A percentile compares a stretch with the other conserved stretches of the same genome.
Conservation (phyloP, 2,888 invertebrate genomes). For the Drosophila nigritarsus region DNA sequence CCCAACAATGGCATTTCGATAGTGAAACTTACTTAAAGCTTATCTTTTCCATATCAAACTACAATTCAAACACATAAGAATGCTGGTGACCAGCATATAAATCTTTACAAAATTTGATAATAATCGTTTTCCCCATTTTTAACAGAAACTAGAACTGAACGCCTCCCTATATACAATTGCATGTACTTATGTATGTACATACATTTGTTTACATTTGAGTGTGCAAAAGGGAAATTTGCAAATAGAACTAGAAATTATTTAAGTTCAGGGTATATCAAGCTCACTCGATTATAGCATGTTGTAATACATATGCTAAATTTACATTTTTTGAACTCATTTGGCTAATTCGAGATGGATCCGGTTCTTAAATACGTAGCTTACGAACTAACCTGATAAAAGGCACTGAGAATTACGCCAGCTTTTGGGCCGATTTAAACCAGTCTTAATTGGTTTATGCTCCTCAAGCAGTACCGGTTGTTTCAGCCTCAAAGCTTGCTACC, state of each 20-base stretch:
- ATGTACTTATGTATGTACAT: no score
- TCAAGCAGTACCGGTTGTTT: background rate
- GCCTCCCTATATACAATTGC: no score
- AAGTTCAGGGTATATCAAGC: background rate
- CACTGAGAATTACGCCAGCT: background rate
- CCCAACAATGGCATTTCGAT: conserved; percentile 1
- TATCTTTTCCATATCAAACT: background rate
- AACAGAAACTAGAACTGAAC: background rate
- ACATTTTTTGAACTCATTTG: background rate
- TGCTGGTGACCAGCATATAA: background rate
- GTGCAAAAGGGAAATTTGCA: background rate
- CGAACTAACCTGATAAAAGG: background rate
- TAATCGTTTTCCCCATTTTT: background rate
- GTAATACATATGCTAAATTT: background rate
- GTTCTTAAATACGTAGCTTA: background rate
- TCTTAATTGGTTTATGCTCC: background rate
- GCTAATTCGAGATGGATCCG: background rate
- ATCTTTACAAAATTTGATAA: background rate
- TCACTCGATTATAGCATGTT: background rate
- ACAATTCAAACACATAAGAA: background rate
- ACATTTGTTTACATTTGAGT: background rate
- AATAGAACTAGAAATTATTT: background rate
- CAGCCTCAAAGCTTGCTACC: background rate
- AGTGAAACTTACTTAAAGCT: background rate
- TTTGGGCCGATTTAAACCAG: background rate